phyloP scores from a whole-genome alignment of 2,113 vertebrate genomes.

The Perca fluviatilis region DNA sequence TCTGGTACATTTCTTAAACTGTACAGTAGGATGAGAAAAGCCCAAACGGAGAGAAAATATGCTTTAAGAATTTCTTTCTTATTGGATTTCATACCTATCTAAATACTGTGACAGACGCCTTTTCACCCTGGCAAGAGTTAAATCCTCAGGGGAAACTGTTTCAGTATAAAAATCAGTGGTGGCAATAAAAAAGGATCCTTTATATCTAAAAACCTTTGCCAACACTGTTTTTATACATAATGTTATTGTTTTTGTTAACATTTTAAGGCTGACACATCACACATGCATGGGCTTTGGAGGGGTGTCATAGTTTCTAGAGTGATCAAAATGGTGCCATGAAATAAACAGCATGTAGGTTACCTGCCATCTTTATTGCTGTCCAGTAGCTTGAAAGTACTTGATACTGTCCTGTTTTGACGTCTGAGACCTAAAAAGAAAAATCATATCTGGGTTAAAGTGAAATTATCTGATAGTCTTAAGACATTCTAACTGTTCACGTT shows the following conservation, averaged over 20 bases:
- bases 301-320: background rate
- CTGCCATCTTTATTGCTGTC: slow-evolving; percentile 78
- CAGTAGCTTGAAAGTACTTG: slow-evolving; percentile 67
- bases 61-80: slow-evolving; percentile 41
- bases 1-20: slow-evolving; percentile 25
- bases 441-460: slow-evolving; percentile 4
- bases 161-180: slow-evolving; percentile 34
- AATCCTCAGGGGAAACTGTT: slow-evolving; percentile 5
- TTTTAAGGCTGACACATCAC: background rate
- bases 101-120: slow-evolving; percentile 48
- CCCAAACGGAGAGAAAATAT: slow-evolving; percentile 33
- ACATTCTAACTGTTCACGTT: background rate
- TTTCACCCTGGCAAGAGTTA: slow-evolving; percentile 42
- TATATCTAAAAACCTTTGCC: slow-evolving; percentile 17
- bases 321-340: background rate
- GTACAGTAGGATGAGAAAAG: slow-evolving; percentile 21
- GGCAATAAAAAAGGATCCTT: slow-evolving; percentile 1
- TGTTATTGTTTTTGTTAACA: background rate
- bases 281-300: background rate
- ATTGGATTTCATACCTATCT: slow-evolving; percentile 47
- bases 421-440: slow-evolving; percentile 53
- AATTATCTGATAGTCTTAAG: slow-evolving; percentile 23
- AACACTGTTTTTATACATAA: background rate
- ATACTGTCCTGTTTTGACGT: slow-evolving; percentile 48
- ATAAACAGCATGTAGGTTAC: slow-evolving; percentile 52